Percentiles rank a stretch among this genome's conserved stretches.
phyloP scores from a whole-genome alignment of 2,797 vertebrate genomes.

The Rhadinocentrus ornatus region DNA sequence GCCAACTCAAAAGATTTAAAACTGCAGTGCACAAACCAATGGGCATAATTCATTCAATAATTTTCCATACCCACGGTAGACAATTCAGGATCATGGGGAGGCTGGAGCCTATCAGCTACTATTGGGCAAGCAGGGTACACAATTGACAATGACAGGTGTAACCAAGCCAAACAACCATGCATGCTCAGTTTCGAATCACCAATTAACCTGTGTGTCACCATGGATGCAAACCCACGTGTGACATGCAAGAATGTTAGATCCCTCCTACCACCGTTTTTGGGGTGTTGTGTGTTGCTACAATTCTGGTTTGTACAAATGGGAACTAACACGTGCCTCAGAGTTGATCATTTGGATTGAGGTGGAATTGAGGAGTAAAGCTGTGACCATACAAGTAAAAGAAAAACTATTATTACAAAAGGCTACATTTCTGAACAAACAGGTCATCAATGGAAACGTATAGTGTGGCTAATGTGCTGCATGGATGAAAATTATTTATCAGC shows the following conservation, averaged over 20 bases:
- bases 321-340: neutral
- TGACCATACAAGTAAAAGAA: neutral
- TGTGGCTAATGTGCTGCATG: neutral
- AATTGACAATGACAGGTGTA: too few species aligned
- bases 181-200: too few species aligned
- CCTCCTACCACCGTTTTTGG: neutral
- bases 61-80: too few species aligned
- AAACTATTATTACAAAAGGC: neutral
- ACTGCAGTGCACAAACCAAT: too few species aligned
- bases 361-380: neutral
- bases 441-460: too few species aligned
- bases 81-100: too few species aligned
- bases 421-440: too few species aligned
- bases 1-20: neutral
- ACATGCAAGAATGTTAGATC: neutral
- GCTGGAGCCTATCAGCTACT: too few species aligned
- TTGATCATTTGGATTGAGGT: neutral
- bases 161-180: neutral
- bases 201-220: neutral
- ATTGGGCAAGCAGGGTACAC: too few species aligned
- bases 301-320: neutral
- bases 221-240: neutral
- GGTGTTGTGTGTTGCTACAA: neutral
- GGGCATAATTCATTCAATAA: too few species aligned
- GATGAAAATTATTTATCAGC: neutral